Evolutionary conservation across 2,888 invertebrate species (phyloP).

Genomic region (Chalcosyrphus nemorum): DNA sequence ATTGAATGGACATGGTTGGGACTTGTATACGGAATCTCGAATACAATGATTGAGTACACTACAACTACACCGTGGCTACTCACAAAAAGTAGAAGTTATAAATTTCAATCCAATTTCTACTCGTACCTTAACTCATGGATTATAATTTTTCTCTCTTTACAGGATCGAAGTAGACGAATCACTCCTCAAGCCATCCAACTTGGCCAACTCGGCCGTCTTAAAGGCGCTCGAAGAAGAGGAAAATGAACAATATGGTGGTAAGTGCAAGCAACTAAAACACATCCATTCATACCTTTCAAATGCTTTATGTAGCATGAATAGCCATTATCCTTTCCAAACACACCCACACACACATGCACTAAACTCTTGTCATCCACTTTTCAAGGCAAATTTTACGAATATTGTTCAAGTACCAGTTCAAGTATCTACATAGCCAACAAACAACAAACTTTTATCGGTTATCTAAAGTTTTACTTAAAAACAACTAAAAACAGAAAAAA

Average conservation of each 20-base stretch:
- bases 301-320: no score
- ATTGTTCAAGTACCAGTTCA: not conserved
- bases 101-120: no score
- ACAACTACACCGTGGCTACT: no score
- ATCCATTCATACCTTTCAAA: not conserved
- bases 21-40: no score
- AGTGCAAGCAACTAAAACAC: slow-evolving; percentile 81
- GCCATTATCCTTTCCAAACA: not conserved
- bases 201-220: slow-evolving; percentile 92
- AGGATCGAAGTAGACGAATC: slow-evolving; percentile 91
- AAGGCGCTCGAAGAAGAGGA: slow-evolving; percentile 94
- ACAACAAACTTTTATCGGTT: not conserved
- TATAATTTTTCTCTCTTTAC: slow-evolving; percentile 77
- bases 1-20: no score
- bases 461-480: not conserved
- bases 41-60: no score
- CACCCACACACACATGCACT: not conserved
- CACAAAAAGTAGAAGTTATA: no score
- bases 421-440: not conserved
- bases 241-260: slow-evolving; percentile 85
- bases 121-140: no score
- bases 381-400: not conserved
- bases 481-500: not conserved
- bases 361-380: not conserved
- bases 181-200: slow-evolving; percentile 87